Percentiles rank a stretch among this genome's conserved stretches.
phyloP scores from a whole-genome alignment of 2,888 invertebrate species.

The Platypus cylindrus region DNA sequence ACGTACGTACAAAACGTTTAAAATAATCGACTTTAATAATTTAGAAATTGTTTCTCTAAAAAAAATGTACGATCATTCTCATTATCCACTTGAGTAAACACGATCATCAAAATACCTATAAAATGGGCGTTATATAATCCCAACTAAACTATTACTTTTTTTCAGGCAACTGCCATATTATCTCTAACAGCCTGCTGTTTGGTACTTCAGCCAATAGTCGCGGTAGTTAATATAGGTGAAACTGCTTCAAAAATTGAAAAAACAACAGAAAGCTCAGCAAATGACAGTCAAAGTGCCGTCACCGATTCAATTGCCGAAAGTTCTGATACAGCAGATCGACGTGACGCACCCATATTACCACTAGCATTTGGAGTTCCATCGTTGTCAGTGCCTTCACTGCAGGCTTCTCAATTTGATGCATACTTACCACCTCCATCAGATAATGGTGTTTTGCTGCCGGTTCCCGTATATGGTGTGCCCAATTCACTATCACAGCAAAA shows the following conservation, averaged over 20 bases:
- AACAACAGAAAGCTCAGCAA: slow-evolving; percentile 18
- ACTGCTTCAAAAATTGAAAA: too few relatives aligned
- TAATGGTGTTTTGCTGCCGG: slow-evolving; percentile 39
- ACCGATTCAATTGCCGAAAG: slow-evolving; percentile 26
- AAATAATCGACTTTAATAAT: too few relatives aligned
- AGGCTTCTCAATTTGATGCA: slow-evolving; percentile 22
- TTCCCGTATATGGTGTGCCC: slow-evolving; percentile 48
- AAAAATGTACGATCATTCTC: too few relatives aligned
- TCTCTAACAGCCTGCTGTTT: too few relatives aligned
- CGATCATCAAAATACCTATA: too few relatives aligned
- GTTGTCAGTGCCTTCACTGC: too few relatives aligned
- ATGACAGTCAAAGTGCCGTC: slow-evolving; percentile 12
- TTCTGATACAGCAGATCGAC: slow-evolving; percentile 28
- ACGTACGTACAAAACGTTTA: too few relatives aligned
- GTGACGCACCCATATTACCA: slow-evolving; percentile 28
- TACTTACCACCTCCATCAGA: slow-evolving; percentile 25
- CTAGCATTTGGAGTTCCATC: slow-evolving; percentile 44
- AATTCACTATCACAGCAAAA: slow-evolving; percentile 36
- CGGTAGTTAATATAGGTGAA: slow-evolving; percentile 31
- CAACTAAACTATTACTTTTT: too few relatives aligned
- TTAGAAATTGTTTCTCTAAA: too few relatives aligned
- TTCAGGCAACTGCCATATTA: too few relatives aligned
- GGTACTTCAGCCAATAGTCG: slow-evolving; percentile 27
- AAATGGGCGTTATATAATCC: too few relatives aligned
- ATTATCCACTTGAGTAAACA: too few relatives aligned